These are phyloP conservation scores for Gasteruption jaculator DNA, from an alignment of 2,888 invertebrate genomes.

Conservation along the genomic window DNA sequence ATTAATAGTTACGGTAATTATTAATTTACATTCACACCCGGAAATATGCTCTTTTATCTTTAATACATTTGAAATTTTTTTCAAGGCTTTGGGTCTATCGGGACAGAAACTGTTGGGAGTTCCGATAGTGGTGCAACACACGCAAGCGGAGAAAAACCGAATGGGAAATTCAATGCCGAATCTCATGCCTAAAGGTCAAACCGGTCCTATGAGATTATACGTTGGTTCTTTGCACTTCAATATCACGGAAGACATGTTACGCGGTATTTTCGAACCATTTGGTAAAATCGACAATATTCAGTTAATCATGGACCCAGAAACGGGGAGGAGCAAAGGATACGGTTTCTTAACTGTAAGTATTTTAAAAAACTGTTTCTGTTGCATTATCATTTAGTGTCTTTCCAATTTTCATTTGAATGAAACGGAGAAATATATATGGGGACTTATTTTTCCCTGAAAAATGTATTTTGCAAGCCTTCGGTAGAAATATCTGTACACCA, in stretches of 20 bases:
- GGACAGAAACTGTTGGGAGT: slow-evolving; percentile 94
- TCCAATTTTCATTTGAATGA: too few relatives aligned
- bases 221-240: slow-evolving; percentile 98
- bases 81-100: slow-evolving; percentile 87
- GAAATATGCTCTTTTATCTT: neutral
- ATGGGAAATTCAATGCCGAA: slow-evolving; percentile 82
- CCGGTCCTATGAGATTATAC: slow-evolving; percentile 94
- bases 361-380: too few relatives aligned
- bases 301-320: slow-evolving; percentile 92
- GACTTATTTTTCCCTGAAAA: slow-evolving; percentile 2
- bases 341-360: slow-evolving; percentile 91
- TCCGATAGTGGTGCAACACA: slow-evolving; percentile 97
- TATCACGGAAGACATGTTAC: slow-evolving; percentile 97
- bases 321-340: slow-evolving; percentile 92
- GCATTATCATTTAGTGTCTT: too few relatives aligned
- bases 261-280: slow-evolving; percentile 98
- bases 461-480: neutral
- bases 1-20: neutral
- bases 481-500: neutral
- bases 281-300: slow-evolving; percentile 95
- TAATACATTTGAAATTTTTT: slow-evolving; percentile 25
- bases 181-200: slow-evolving; percentile 80
- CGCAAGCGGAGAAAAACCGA: slow-evolving; percentile 93
- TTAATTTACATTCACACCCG: slow-evolving; percentile 10
- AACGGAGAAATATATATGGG: too few relatives aligned